Conservation (phyloP, 1,140 invertebrate genomes). For the Cataglyphis hispanica region DNA sequence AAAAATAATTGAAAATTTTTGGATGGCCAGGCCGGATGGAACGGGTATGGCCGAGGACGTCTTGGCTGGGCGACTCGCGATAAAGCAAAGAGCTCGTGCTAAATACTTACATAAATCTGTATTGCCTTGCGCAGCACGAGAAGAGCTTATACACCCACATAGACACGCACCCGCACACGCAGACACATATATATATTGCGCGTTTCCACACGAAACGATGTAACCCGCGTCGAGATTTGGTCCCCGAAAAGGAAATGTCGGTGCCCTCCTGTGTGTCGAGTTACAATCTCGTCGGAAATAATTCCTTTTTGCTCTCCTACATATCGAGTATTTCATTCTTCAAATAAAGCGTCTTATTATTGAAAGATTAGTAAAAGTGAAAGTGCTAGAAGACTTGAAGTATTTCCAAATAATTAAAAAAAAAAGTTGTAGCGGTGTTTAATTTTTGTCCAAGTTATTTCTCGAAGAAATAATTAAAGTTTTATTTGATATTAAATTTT, state of each 20-base stretch:
- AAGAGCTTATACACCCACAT: slow-evolving; percentile 74
- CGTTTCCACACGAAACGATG: slow-evolving; percentile 45
- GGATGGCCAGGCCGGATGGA: slow-evolving; percentile 61
- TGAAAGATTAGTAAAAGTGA: neutral
- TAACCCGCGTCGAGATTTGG: slow-evolving; percentile 50
- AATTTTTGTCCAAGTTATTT: neutral
- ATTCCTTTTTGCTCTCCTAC: neutral
- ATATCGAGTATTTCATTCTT: neutral
- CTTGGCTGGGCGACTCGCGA: slow-evolving; percentile 85
- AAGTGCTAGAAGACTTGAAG: neutral
- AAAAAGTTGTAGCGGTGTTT: neutral
- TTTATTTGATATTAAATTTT: neutral
- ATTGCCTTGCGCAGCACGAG: slow-evolving; percentile 82
- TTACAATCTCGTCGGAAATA: slow-evolving; percentile 1
- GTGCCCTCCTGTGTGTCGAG: neutral
- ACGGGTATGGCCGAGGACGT: slow-evolving; percentile 57
- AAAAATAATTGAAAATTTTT: slow-evolving; percentile 79
- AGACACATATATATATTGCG: neutral
- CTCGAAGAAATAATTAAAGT: neutral
- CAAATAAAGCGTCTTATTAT: neutral
- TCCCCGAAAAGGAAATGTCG: slow-evolving; percentile 39
- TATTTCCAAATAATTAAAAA: neutral
- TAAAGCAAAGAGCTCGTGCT: slow-evolving; percentile 86
- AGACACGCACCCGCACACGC: slow-evolving; percentile 28
- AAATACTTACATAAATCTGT: slow-evolving; percentile 88